Percentiles rank a stretch among this genome's conserved stretches.
These are phyloP conservation scores for Phyllotreta striolata DNA, from an alignment of 2,888 invertebrate species.

Conservation along the genomic window DNA sequence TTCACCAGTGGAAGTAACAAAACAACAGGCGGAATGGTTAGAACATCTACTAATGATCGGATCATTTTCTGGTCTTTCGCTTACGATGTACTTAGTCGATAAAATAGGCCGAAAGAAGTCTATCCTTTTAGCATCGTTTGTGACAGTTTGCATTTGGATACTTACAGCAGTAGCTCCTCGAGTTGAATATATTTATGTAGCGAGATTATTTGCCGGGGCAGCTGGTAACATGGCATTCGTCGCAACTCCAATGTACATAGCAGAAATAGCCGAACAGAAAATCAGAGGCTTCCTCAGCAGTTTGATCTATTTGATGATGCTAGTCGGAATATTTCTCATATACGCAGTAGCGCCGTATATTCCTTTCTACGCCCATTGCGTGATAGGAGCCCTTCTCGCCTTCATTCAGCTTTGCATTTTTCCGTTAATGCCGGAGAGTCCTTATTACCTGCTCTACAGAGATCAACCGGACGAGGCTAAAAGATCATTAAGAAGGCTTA, in stretches of 20 bases:
- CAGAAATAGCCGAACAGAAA: conserved; percentile 59
- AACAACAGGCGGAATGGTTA: conserved; percentile 50
- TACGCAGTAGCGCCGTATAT: conserved; percentile 54
- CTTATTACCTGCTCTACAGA: conserved; percentile 57
- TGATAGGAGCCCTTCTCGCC: conserved; percentile 51
- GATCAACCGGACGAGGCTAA: conserved; percentile 55
- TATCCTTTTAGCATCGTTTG: conserved; percentile 54
- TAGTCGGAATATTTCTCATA: conserved; percentile 57
- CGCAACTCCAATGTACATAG: conserved; percentile 60
- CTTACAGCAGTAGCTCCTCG: conserved; percentile 54
- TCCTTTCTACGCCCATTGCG: conserved; percentile 48
- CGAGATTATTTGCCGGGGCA: conserved; percentile 55
- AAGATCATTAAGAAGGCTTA: conserved; percentile 51
- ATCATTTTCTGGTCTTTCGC: conserved; percentile 54
- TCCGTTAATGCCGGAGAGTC: conserved; percentile 54
- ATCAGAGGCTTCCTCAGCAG: conserved; percentile 59
- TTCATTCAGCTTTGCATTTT: conserved; percentile 54
- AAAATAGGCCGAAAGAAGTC: conserved; percentile 55
- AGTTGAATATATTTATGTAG: conserved; percentile 54
- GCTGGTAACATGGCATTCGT: conserved; percentile 60
- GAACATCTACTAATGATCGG: conserved; percentile 53
- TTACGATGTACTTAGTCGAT: conserved; percentile 55
- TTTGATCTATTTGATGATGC: conserved; percentile 58
- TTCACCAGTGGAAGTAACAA: conserved; percentile 51
- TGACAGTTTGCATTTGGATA: conserved; percentile 56